Evolutionary conservation across 2,797 vertebrate species (phyloP).

Genomic region (Rhinella marina): DNA sequence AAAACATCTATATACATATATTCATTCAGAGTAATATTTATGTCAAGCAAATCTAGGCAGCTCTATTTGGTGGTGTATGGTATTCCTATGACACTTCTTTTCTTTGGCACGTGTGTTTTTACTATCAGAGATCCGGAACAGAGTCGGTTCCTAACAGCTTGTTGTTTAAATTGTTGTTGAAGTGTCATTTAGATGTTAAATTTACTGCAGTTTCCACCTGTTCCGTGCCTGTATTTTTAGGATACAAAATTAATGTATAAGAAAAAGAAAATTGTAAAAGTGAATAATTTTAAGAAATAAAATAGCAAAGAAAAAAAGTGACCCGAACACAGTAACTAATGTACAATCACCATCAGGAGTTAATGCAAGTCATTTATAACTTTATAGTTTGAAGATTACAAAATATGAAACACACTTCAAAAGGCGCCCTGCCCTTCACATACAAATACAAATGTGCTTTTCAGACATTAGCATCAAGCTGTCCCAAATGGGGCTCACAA

Average conservation of each 20-base stretch:
- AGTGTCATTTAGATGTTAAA: constrained; percentile 32
- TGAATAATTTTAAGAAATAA: neutral
- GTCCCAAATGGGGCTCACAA: too few relatives aligned
- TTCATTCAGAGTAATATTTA: neutral
- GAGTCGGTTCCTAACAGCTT: constrained; percentile 30
- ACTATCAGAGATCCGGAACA: constrained; percentile 21
- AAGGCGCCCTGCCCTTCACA: too few relatives aligned
- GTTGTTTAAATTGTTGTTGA: constrained; percentile 34
- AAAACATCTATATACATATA: neutral
- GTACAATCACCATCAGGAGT: too few relatives aligned
- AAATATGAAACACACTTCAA: too few relatives aligned
- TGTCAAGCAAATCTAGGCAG: neutral
- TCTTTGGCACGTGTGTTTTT: constrained; percentile 22
- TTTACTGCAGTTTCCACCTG: constrained; percentile 9
- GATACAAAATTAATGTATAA: neutral
- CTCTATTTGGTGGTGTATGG: neutral
- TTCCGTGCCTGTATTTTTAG: neutral
- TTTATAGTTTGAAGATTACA: too few relatives aligned
- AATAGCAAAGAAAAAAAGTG: neutral
- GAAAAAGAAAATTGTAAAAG: neutral
- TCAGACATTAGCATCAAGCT: too few relatives aligned
- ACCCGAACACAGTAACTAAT: too few relatives aligned
- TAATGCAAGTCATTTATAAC: too few relatives aligned
- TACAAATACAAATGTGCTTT: too few relatives aligned
- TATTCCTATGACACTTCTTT: constrained; percentile 15